A percentile compares a stretch with the other conserved stretches of the same genome.
Conservation (phyloP, 37 sponge, comb jelly and placozoan genomes). For the Oopsacas minuta region DNA sequence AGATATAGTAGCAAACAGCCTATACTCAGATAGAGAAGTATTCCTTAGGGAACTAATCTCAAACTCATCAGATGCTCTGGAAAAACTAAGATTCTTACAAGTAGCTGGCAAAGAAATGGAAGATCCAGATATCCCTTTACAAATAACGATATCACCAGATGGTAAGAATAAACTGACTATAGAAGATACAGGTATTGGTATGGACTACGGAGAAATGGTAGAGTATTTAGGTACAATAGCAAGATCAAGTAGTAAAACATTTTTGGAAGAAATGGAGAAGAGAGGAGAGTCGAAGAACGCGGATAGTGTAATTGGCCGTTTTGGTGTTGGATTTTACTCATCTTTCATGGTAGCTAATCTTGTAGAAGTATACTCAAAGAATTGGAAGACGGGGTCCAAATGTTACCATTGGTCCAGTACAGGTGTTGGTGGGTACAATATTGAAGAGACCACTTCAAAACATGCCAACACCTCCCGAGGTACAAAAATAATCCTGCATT, state of each 20-base stretch:
- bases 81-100: constrained; percentile 34
- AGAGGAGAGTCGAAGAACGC: neutral
- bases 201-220: constrained; percentile 38
- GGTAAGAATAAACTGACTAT: constrained; percentile 26
- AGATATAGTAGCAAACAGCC: constrained; percentile 39
- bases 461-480: constrained; percentile 22
- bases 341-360: constrained; percentile 40
- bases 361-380: constrained; percentile 26
- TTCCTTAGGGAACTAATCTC: constrained; percentile 39
- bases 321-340: constrained; percentile 51
- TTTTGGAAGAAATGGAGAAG: constrained; percentile 13
- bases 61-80: constrained; percentile 43
- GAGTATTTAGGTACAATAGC: constrained; percentile 48
- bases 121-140: constrained; percentile 17
- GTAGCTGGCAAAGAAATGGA: constrained; percentile 30
- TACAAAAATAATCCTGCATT: constrained; percentile 35
- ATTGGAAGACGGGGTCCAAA: neutral
- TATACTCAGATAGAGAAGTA: constrained; percentile 45
- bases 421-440: constrained; percentile 8
- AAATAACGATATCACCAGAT: constrained; percentile 22
- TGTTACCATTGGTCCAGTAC: constrained; percentile 29
- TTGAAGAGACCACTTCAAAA: neutral
- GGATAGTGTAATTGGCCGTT: constrained; percentile 37
- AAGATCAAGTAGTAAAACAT: constrained; percentile 32
- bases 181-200: constrained; percentile 36